A percentile compares a stretch with the other conserved stretches of the same genome.
Evolutionary conservation across 1,140 invertebrate species (phyloP).

Genomic region (Listronotus bonariensis): DNA sequence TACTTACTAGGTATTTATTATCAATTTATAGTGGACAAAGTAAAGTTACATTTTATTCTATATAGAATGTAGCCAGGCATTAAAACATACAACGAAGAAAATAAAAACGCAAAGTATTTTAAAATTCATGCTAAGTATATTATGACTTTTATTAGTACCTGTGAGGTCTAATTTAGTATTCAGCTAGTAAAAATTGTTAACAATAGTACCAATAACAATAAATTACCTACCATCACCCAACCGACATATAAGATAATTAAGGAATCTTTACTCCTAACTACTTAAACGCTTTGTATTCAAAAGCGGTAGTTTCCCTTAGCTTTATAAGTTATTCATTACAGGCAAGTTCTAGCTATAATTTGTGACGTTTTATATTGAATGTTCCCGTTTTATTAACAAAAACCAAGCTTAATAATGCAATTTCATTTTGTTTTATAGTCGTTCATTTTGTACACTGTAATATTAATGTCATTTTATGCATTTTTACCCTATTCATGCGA

Average conservation of each 20-base stretch:
- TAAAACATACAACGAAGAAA: too few species aligned
- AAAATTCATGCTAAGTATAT: constrained; percentile 21
- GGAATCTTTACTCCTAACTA: constrained; percentile 47
- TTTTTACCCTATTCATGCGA: too few species aligned
- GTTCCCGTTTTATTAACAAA: constrained; percentile 22
- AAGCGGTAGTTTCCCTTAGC: constrained; percentile 44
- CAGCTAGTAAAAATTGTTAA: constrained; percentile 48
- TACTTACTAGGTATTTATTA: too few species aligned
- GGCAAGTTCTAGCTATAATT: constrained; percentile 49
- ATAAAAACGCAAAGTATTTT: constrained; percentile 1
- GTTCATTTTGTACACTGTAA: too few species aligned
- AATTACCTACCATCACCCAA: constrained; percentile 50
- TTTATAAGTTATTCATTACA: constrained; percentile 51
- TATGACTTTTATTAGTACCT: constrained; percentile 23
- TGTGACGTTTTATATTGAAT: constrained; percentile 51
- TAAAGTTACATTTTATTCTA: too few species aligned
- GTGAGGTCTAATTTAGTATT: constrained; percentile 52
- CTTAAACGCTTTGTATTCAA: constrained; percentile 47
- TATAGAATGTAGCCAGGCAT: neutral
- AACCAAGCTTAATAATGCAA: too few species aligned
- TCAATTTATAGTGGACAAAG: too few species aligned
- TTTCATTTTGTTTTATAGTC: too few species aligned
- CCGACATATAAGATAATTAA: constrained; percentile 45
- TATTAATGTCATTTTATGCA: too few species aligned
- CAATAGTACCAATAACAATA: constrained; percentile 53